Base-by-base conservation (phyloP, 2,888 invertebrate genomes). In the Copidosoma aretas region DNA sequence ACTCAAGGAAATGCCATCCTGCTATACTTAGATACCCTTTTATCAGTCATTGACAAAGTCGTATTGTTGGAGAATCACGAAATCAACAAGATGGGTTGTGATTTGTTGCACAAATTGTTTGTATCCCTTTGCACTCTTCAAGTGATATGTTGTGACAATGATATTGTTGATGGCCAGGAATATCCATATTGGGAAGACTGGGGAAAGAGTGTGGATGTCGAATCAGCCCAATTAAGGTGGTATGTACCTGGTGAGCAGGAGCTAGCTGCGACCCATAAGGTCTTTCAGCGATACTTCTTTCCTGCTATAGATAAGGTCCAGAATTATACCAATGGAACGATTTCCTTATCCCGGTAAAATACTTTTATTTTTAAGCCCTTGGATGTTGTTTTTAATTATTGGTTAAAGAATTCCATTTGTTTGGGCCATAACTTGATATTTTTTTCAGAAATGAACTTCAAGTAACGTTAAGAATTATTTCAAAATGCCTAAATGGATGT, bases 111-210 rank as follows among this genome's bases (percentile, higher is more conserved):
- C 62, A 85, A 89, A 70, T 83, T 90, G 1, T 84, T 90, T 76
- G 78, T 84, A 73, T 86, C 90, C 64, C 77, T 94, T 41, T 89
- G 91, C 0, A 86, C 85, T 21, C 85, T 90, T 2, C 87, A 88
- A 73, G 86, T 91, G 5, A 75, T 73, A 15, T 46, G 15, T 46
- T 70, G 64, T 4, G 92, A 79, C 88, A 88, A 84, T 84, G 87
- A 74, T 25, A 87, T 90, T 70, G 90, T 89, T 75, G 88, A 89
- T 22, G 85, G 86, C 49, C 89, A 90, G 0, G 86, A 89, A 67
- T 90, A 90, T 85, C 85, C 94, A 57, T 90, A 93, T 12, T 87
- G 94, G 46, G 86, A 89, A 22, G 91, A 94, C 75, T 97, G 97
- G 97, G 96, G 94, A 0, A 87, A 87, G 68, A 87, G 91, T 0